Conservation (phyloP, 2,888 invertebrate genomes). For the Elgonia sp. region DNA sequence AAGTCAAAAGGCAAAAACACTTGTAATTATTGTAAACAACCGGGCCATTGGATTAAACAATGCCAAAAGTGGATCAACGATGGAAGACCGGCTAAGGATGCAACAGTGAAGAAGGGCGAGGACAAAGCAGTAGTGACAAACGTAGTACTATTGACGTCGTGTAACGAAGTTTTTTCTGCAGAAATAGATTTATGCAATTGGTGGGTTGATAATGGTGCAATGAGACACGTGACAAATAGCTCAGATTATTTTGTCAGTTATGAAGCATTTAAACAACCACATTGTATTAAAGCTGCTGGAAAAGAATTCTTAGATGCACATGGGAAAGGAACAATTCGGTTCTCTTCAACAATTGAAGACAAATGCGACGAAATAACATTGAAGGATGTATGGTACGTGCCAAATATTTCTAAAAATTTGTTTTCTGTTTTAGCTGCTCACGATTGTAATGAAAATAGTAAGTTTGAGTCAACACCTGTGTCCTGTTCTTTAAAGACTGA, state of each 20-base stretch:
- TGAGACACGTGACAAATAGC: slow-evolving; percentile 80
- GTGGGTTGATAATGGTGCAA: slow-evolving; percentile 83
- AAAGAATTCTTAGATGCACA: slow-evolving; percentile 71
- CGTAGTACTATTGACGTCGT: slow-evolving; percentile 11
- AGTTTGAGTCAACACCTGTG: slow-evolving; percentile 66
- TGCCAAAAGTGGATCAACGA: slow-evolving; percentile 79
- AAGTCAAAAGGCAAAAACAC: slow-evolving; percentile 6
- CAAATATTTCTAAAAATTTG: slow-evolving; percentile 79
- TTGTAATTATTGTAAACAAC: slow-evolving; percentile 20
- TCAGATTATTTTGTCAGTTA: slow-evolving; percentile 72
- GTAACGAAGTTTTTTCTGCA: slow-evolving; percentile 75
- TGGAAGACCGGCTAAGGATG: slow-evolving; percentile 65
- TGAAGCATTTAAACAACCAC: slow-evolving; percentile 62
- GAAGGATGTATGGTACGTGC: slow-evolving; percentile 79
- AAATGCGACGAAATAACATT: slow-evolving; percentile 71
- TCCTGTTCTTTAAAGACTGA: slow-evolving; percentile 71
- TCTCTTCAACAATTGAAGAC: slow-evolving; percentile 66
- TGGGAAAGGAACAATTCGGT: slow-evolving; percentile 72
- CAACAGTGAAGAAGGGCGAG: slow-evolving; percentile 10
- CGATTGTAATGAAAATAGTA: slow-evolving; percentile 73
- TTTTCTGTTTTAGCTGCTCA: slow-evolving; percentile 80
- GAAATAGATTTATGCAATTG: slow-evolving; percentile 72
- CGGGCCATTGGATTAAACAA: slow-evolving; percentile 72
- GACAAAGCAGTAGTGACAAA: slow-evolving; percentile 17
- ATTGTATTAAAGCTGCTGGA: slow-evolving; percentile 76